Evolutionary conservation across 1,140 invertebrate species (phyloP), one percentile per base, ranked within the genome.

Genomic region (Latrodectus geometricus): DNA sequence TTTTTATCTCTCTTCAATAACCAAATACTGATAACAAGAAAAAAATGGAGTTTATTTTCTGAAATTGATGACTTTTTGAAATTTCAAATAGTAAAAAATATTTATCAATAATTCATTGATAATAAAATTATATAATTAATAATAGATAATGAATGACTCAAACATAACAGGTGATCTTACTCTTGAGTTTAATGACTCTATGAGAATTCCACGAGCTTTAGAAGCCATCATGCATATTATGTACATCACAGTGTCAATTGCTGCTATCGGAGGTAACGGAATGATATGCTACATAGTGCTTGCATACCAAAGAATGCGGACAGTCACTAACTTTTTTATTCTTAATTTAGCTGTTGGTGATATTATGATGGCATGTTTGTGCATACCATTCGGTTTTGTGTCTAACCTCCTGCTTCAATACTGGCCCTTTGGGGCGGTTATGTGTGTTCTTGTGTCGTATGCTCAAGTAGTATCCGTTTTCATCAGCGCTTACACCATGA

Each of bases 251-350:
- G 95, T 97, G 93, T 92, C 96, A 17, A 91, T 95, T 48, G 93
- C 96, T 9, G 95, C 96, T 4, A 94, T 95, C 69, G 93, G 94
- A 9, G 96, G 96, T 9, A 97, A 97, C 90, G 93, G 94, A 65
- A 95, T 96, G 87, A 96, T 97, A 49, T 95, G 96, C 89, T 97
- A 96, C 95, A 97, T 97, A 89, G 95, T 97, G 21, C 93, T 95
- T 91, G 92, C 92, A 78, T 95, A 97, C 91, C 94, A 96, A 87
- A 87, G 91, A 50, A 89, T 89, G 89, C 66, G 90, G 14, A 89
- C 95, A 0, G 95, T 97, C 2, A 97, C 96, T 2, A 97, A 97
- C 89, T 96, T 95, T 90, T 96, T 97, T 90, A 96, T 97, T 88
- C 94, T 95, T 88, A 97, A 97, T 90, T 91, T 97, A 79, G 95